Conservation (phyloP, 2,888 invertebrate genomes). For the Drosophila paranaensis region DNA sequence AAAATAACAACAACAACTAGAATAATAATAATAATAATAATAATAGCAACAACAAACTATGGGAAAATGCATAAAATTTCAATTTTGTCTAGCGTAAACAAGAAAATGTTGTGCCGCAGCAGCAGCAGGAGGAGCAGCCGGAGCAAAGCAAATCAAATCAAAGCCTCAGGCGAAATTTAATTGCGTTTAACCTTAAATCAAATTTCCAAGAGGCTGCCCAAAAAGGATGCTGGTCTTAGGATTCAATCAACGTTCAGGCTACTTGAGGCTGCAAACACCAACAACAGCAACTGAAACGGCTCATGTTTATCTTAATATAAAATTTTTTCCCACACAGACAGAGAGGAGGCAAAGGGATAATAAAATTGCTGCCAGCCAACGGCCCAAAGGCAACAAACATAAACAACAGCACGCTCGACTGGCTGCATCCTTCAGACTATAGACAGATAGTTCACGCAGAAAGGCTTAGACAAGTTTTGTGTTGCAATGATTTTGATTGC, state of each 20-base stretch:
- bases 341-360: constrained; percentile 62
- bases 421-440: constrained; percentile 53
- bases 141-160: constrained; percentile 64
- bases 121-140: background rate
- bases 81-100: constrained; percentile 73
- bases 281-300: constrained; percentile 65
- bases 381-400: constrained; percentile 67
- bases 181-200: constrained; percentile 80
- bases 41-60: constrained; percentile 12
- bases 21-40: constrained; percentile 40
- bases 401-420: constrained; percentile 67
- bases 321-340: constrained; percentile 56
- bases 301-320: constrained; percentile 74
- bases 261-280: constrained; percentile 48
- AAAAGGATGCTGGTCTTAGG: constrained; percentile 55
- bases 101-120: constrained; percentile 21
- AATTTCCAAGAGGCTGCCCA: constrained; percentile 59
- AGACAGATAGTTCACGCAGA: constrained; percentile 53
- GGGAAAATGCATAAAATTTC: constrained; percentile 69
- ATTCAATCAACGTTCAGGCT: constrained; percentile 73
- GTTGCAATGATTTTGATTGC: constrained; percentile 68
- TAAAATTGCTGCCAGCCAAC: constrained; percentile 66
- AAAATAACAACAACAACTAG: constrained; percentile 30
- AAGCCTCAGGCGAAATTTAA: constrained; percentile 73
- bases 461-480: constrained; percentile 68